phyloP scores from a whole-genome alignment of 2,113 vertebrate genomes.

The Lanius collurio region DNA sequence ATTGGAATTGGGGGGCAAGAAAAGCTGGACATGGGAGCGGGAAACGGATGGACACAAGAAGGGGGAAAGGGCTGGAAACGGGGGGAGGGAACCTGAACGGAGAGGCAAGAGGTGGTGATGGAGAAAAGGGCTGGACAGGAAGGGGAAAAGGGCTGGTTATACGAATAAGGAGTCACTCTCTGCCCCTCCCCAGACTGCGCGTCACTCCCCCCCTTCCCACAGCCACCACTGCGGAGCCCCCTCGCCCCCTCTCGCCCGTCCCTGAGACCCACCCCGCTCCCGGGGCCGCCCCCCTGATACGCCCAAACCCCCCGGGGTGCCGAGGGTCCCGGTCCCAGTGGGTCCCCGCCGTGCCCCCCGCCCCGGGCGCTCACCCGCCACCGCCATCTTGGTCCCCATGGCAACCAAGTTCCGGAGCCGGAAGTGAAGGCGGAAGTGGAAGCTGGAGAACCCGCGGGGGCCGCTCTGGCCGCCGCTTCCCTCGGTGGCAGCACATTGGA shows the following conservation, averaged over 20 bases:
- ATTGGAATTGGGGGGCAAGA: not conserved
- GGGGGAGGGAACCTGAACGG: too few relatives aligned
- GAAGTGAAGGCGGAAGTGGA: not conserved
- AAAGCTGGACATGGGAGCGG: too few relatives aligned
- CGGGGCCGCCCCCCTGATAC: fast-evolving
- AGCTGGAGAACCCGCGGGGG: not conserved
- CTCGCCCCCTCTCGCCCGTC: not conserved
- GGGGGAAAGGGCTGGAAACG: not conserved
- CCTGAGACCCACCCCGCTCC: too few relatives aligned
- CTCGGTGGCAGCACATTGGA: not conserved
- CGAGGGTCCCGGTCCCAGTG: not conserved
- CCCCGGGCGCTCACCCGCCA: not conserved
- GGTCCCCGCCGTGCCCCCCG: not conserved
- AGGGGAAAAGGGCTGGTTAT: fast-evolving
- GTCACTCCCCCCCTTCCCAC: not conserved
- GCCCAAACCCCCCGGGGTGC: fast-evolving
- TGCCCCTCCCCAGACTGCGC: too few relatives aligned
- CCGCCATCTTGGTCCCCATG: not conserved
- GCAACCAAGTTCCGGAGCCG: not conserved
- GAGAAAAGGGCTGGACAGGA: not conserved
- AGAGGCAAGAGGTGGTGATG: too few relatives aligned
- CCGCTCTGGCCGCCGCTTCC: not conserved
- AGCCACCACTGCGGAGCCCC: not conserved
- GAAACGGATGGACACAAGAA: not conserved
- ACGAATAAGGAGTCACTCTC: too few relatives aligned